phyloP scores from a whole-genome alignment of 2,888 invertebrate species.

The Miltochrista miniata region DNA sequence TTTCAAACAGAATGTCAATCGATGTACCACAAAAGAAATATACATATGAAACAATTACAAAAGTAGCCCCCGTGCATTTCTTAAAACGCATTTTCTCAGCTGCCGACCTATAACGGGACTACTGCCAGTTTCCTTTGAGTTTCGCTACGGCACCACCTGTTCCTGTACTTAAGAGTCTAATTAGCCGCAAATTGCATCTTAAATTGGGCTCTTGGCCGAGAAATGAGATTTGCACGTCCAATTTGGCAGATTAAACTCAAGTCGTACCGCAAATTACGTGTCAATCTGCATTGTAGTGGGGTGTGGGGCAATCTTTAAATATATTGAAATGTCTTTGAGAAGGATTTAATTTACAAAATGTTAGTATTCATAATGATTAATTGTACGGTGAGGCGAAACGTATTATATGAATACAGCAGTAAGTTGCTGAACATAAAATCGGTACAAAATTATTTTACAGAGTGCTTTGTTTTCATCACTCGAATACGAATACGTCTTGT shows the following conservation, averaged over 20 bases:
- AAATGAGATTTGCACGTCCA: slow-evolving; percentile 78
- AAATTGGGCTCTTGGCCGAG: slow-evolving; percentile 72
- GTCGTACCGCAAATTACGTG: slow-evolving; percentile 65
- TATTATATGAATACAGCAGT: no score
- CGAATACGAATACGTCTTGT: no score
- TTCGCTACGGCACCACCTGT: slow-evolving; percentile 43
- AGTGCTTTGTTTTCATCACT: no score
- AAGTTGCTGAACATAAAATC: no score
- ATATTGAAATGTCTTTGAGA: slow-evolving; percentile 34
- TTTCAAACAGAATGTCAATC: no score
- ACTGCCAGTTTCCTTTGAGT: slow-evolving; percentile 65
- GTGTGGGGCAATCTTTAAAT: slow-evolving; percentile 32
- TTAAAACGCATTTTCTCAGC: no score
- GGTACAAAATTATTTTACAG: no score
- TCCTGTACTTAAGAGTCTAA: slow-evolving; percentile 76
- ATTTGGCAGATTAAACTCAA: slow-evolving; percentile 71
- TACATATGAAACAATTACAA: no score
- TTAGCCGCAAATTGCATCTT: slow-evolving; percentile 78
- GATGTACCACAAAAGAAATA: no score
- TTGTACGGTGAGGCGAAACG: no score
- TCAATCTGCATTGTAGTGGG: slow-evolving; percentile 61
- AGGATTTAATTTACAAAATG: slow-evolving; percentile 24
- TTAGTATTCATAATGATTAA: slow-evolving; percentile 2
- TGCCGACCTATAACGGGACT: slow-evolving; percentile 45
- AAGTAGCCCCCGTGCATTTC: no score